Base-by-base conservation (phyloP, 2,888 invertebrate species). In the Callosobruchus maculatus region DNA sequence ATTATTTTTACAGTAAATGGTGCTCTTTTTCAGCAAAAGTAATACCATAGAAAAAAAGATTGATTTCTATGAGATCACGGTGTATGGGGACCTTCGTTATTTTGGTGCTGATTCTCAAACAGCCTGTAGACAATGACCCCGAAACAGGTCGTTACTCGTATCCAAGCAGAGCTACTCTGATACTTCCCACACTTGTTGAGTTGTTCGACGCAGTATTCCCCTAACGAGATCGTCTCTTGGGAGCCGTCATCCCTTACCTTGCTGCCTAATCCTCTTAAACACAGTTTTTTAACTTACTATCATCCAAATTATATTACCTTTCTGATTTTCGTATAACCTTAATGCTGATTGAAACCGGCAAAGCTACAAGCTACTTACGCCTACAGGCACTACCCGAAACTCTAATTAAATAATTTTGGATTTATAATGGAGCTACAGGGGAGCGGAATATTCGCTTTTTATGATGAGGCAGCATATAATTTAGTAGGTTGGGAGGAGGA, bases 201-300 rank as follows among this genome's bases (percentile, higher is more conserved):
- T 49, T 49, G 49, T 49, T 26, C 49, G 13, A 7, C 49, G 49
- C 18, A 49, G 13, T 18, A 18, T 49, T 49, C 49, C 49, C 49
- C 49, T 49, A 49, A 49, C 18, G 49, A 49, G 9, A 49, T 49
- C 13, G 49, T 82, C 82, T 81, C 82, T 77, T 73, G 81, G 79
- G 81, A 82, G 71, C 70, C 73, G 69, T 76, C 77, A 75, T 81
- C 82, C 81, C 82, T 80, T 77, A 77, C 79, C 74, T 78, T 72
- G 72, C 77, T 78, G 74, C 78, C 75, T 82, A 83, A 83, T 83
- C 82, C 83, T 77, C 81, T 82, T 82, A 81, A 77, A 78, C 77
- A 81, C 83, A 82, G 81, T 83, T 84, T 82, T 83, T 83, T 82
- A 81, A 81, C 81, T 83, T 81, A 79, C 79, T 79, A 78, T 80